Evolutionary conservation across 2,113 vertebrate species (phyloP).

Genomic region (Calidris pugnax): DNA sequence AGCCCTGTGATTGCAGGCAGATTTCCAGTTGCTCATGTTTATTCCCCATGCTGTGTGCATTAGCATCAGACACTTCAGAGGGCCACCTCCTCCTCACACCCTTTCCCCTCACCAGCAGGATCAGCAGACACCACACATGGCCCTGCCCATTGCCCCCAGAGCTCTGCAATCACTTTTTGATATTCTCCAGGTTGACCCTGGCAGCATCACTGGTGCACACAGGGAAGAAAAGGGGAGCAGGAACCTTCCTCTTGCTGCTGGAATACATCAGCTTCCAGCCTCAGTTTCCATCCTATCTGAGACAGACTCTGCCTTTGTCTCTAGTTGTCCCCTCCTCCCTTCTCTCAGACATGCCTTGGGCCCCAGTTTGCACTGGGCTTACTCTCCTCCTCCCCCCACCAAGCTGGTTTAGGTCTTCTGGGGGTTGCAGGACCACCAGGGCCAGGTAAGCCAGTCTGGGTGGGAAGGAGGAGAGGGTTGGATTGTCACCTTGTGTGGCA

Average conservation of each 20-base stretch:
- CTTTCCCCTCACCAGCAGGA: not conserved
- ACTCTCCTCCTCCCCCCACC: not conserved
- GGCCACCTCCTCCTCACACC: not conserved
- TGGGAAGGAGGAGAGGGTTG: not conserved
- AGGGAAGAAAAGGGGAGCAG: not conserved
- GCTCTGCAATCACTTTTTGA: not conserved
- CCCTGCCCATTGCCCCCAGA: not conserved
- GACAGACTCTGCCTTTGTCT: not conserved
- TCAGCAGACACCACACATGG: not conserved
- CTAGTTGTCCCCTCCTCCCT: not conserved
- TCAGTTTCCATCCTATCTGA: not conserved
- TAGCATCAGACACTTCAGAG: not conserved
- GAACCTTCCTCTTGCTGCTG: not conserved
- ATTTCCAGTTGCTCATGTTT: not conserved
- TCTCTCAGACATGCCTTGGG: not conserved
- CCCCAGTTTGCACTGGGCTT: not conserved
- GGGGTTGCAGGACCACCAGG: not conserved
- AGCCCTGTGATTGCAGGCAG: not conserved
- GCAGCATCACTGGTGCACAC: not conserved
- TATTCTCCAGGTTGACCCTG: not conserved
- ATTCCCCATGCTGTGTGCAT: not conserved
- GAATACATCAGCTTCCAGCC: not conserved
- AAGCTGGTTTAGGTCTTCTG: rapidly evolving
- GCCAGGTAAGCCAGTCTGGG: rapidly evolving
- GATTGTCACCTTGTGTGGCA: not conserved